phyloP scores from a whole-genome alignment of 2,797 vertebrate species.

The Botia almorhae region DNA sequence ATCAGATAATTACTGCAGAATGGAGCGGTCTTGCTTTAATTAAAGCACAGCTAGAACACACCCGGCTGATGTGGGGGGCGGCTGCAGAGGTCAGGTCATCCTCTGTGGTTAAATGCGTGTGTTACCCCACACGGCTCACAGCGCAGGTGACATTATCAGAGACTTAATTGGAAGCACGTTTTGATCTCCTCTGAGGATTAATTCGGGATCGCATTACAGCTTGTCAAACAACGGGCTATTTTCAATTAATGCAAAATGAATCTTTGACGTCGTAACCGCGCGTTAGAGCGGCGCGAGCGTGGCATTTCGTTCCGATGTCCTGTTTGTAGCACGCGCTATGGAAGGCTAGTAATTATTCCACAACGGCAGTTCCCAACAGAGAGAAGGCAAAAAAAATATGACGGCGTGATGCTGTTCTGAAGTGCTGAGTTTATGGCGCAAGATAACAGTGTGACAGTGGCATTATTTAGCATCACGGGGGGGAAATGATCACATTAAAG shows the following conservation, averaged over 20 bases:
- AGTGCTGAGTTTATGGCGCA: conserved; percentile 35
- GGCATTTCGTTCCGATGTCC: conserved; percentile 35
- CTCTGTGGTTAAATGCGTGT: conserved; percentile 61
- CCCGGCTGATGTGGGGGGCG: conserved; percentile 53
- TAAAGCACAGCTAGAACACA: conserved; percentile 65
- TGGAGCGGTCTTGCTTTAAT: conserved; percentile 65
- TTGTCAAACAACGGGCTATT: conserved; percentile 74
- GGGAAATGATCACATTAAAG: conserved; percentile 51
- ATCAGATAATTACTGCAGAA: conserved; percentile 67
- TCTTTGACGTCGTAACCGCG: conserved; percentile 37
- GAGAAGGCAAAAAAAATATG: conserved; percentile 12
- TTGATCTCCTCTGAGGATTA: conserved; percentile 72
- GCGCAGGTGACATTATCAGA: conserved; percentile 73
- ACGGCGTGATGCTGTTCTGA: conserved; percentile 13
- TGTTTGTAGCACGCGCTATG: conserved; percentile 34
- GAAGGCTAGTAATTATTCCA: conserved; percentile 32
- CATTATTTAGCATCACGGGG: conserved; percentile 51
- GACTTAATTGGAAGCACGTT: conserved; percentile 72
- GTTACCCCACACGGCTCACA: conserved; percentile 41
- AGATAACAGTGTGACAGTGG: conserved; percentile 46
- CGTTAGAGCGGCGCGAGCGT: conserved; percentile 26
- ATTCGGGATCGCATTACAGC: conserved; percentile 71
- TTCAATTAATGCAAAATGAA: conserved; percentile 66
- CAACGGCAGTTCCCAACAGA: conserved; percentile 32
- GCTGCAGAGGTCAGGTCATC: conserved; percentile 68